Evolutionary conservation across 2,113 vertebrate genomes (phyloP).

Genomic region (Condylura cristata): DNA sequence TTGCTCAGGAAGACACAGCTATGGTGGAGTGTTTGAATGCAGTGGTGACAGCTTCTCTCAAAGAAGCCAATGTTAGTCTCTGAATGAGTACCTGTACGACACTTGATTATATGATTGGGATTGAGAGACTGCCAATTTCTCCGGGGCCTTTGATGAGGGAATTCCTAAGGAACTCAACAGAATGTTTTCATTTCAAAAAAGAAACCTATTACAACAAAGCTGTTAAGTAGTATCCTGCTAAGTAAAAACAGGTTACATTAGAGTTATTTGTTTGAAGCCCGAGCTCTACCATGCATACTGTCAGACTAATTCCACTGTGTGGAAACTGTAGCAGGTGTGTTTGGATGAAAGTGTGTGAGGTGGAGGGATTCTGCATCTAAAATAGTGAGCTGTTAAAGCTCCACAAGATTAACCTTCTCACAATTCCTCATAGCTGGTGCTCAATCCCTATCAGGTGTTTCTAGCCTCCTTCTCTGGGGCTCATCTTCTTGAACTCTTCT

Average conservation of each 20-base stretch:
- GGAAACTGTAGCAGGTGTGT: slow-evolving; percentile 62
- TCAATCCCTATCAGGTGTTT: neutral
- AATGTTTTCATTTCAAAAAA: slow-evolving; percentile 45
- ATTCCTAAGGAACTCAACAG: neutral
- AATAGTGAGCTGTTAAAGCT: neutral
- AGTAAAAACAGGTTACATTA: slow-evolving; percentile 26
- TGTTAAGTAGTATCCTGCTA: neutral
- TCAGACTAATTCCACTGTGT: slow-evolving; percentile 25
- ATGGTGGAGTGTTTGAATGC: neutral
- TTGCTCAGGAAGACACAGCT: neutral
- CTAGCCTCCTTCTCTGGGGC: neutral
- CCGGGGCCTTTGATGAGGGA: neutral
- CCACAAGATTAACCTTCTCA: neutral
- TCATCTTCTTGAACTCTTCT: neutral
- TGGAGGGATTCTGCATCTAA: neutral
- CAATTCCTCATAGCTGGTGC: neutral
- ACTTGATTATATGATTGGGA: neutral
- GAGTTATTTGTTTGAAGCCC: slow-evolving; percentile 54
- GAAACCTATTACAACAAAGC: slow-evolving; percentile 35
- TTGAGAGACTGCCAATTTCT: neutral
- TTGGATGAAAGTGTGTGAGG: neutral
- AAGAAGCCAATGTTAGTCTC: neutral
- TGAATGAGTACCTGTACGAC: neutral
- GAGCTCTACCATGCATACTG: neutral
- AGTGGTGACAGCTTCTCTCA: neutral